Percentiles rank a stretch among this genome's conserved stretches.
phyloP scores from a whole-genome alignment of 1,140 invertebrate species.

The Platyscapa corneri region DNA sequence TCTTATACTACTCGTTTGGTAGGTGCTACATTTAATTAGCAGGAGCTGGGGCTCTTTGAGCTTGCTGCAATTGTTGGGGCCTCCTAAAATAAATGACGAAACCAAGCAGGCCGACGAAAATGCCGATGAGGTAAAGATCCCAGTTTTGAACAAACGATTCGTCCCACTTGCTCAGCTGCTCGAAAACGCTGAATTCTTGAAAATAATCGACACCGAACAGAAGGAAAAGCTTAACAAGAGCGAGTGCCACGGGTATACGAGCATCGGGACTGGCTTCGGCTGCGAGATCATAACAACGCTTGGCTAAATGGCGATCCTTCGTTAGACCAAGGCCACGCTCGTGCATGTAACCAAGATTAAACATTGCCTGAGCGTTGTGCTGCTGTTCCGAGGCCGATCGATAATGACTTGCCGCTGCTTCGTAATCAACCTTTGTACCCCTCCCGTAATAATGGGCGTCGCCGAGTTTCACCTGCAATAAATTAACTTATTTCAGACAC shows the following conservation, averaged over 20 bases:
- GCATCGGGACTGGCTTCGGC: conserved; percentile 96
- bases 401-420: conserved; percentile 92
- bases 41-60: conserved; percentile 26
- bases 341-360: conserved; percentile 99
- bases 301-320: conserved; percentile 86
- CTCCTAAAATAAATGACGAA: conserved; percentile 86
- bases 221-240: conserved; percentile 90
- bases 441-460: conserved; percentile 99
- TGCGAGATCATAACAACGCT: conserved; percentile 97
- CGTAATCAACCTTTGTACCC: conserved; percentile 93
- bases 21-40: conserved; percentile 59
- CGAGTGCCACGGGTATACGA: conserved; percentile 94
- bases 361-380: conserved; percentile 98
- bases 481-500: not conserved
- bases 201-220: conserved; percentile 84
- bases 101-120: conserved; percentile 87
- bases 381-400: conserved; percentile 95
- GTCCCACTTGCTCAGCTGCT: conserved; percentile 69
- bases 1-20: not conserved
- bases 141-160: conserved; percentile 87
- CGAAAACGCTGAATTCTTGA: conserved; percentile 78
- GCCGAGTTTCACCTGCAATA: conserved; percentile 89
- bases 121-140: conserved; percentile 94
- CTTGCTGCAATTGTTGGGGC: conserved; percentile 74
- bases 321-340: conserved; percentile 93